Evolutionary conservation across 1,140 invertebrate genomes (phyloP).

Genomic region (Atta colombica): DNA sequence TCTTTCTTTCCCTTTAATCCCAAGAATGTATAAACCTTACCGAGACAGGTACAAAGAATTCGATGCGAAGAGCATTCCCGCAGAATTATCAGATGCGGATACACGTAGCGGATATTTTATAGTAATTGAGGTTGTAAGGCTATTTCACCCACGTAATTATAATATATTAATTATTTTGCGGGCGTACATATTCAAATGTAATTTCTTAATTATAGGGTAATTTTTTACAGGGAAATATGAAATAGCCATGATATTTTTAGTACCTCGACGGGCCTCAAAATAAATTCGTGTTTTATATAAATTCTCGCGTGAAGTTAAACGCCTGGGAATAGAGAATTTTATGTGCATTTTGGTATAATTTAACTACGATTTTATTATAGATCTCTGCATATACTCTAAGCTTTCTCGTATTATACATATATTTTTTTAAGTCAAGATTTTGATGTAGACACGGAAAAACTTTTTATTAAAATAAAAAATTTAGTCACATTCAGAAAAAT

Average conservation of each 20-base stretch:
- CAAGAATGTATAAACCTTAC: not conserved
- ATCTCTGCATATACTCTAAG: too few relatives aligned
- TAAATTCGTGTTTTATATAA: not conserved
- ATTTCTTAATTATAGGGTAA: conserved; percentile 6
- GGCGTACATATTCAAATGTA: not conserved
- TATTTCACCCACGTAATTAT: not conserved
- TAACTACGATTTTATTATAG: not conserved
- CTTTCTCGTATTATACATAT: not conserved
- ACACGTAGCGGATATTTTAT: not conserved
- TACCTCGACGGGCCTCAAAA: not conserved
- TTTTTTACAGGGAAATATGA: not conserved
- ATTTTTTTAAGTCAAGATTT: not conserved
- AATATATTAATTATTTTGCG: conserved; percentile 27
- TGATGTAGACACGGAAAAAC: not conserved
- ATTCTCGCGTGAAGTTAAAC: not conserved
- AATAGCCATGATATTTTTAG: not conserved
- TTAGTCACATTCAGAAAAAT: too few relatives aligned
- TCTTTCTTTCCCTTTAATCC: not conserved
- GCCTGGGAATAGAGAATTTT: not conserved
- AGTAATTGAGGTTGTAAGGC: conserved; percentile 8
- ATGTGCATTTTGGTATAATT: not conserved
- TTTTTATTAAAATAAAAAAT: too few relatives aligned
- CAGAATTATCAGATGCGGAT: not conserved
- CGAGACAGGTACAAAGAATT: not conserved
- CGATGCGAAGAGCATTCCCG: not conserved